A percentile compares a stretch with the other conserved stretches of the same genome.
Conservation (phyloP, 2,888 invertebrate species). For the Helobdella robusta region DNA sequence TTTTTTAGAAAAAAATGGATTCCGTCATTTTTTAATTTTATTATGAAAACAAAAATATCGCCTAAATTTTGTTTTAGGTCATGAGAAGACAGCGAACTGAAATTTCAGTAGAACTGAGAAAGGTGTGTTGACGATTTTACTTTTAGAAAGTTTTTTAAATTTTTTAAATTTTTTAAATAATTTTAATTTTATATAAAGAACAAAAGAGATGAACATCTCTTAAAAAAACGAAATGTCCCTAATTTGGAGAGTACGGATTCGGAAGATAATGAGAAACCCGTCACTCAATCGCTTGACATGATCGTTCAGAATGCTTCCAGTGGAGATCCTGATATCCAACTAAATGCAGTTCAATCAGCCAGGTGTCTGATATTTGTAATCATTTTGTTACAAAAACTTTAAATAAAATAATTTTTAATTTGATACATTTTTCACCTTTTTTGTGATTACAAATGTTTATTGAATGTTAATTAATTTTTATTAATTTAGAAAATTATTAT, state of each 20-base stretch:
- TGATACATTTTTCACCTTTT: no score
- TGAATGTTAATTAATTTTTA: conserved; percentile 12
- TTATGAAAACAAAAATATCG: no score
- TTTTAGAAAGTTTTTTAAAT: background rate
- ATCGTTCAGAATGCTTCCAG: conserved; percentile 78
- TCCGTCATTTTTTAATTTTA: no score
- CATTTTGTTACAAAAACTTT: background rate
- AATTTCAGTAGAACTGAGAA: conserved; percentile 88
- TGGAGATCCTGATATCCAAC: conserved; percentile 65
- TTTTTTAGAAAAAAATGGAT: no score
- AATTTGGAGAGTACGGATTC: conserved; percentile 70
- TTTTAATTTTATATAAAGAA: conserved; percentile 53
- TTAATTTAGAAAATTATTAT: conserved; percentile 69
- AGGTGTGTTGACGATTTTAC: conserved; percentile 47
- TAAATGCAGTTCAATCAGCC: conserved; percentile 84
- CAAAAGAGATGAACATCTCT: conserved; percentile 90
- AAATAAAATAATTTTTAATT: background rate
- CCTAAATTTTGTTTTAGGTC: conserved; percentile 52
- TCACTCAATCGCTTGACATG: conserved; percentile 57
- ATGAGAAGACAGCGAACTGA: conserved; percentile 93
- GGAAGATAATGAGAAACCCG: conserved; percentile 47
- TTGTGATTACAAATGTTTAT: background rate
- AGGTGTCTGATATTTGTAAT: conserved; percentile 43
- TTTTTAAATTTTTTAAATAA: background rate
- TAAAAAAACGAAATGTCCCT: conserved; percentile 91